These are phyloP conservation scores for Ataeniobius toweri DNA, from an alignment of 2,797 vertebrate species.

Conservation along the genomic window DNA sequence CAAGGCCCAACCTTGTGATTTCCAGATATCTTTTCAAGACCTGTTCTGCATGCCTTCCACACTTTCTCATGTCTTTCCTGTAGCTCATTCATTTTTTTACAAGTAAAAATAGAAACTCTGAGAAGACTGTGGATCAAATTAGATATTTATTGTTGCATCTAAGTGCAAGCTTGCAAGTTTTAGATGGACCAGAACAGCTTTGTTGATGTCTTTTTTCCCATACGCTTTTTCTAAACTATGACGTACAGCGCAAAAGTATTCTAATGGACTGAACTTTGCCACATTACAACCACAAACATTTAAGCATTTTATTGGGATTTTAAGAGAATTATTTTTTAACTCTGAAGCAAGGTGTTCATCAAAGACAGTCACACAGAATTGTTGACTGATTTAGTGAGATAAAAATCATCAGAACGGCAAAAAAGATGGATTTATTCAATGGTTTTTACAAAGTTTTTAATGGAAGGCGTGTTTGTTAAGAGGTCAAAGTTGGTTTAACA, in stretches of 20 bases:
- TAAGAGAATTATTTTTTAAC: background rate
- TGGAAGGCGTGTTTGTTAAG: background rate
- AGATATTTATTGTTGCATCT: conserved; percentile 6
- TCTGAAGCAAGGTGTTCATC: background rate
- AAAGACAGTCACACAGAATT: too few species aligned
- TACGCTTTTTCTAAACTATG: background rate
- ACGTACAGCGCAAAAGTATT: background rate
- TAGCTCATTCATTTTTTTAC: conserved; percentile 6
- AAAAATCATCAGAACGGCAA: background rate
- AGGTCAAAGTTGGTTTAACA: background rate
- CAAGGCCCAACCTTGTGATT: conserved; percentile 28
- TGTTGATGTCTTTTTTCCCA: background rate
- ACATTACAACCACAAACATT: background rate
- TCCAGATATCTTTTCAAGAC: conserved; percentile 33
- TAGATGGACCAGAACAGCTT: background rate
- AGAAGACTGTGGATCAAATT: conserved; percentile 1
- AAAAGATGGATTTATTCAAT: background rate
- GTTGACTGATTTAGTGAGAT: background rate
- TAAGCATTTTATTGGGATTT: background rate
- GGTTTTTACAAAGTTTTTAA: background rate
- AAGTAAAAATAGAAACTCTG: conserved; percentile 1
- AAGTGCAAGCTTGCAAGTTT: background rate
- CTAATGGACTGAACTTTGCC: background rate
- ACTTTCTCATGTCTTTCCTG: conserved; percentile 21
- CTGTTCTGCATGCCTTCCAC: conserved; percentile 38